Conservation (phyloP, 2,797 vertebrate genomes). For the Spheniscus humboldti region DNA sequence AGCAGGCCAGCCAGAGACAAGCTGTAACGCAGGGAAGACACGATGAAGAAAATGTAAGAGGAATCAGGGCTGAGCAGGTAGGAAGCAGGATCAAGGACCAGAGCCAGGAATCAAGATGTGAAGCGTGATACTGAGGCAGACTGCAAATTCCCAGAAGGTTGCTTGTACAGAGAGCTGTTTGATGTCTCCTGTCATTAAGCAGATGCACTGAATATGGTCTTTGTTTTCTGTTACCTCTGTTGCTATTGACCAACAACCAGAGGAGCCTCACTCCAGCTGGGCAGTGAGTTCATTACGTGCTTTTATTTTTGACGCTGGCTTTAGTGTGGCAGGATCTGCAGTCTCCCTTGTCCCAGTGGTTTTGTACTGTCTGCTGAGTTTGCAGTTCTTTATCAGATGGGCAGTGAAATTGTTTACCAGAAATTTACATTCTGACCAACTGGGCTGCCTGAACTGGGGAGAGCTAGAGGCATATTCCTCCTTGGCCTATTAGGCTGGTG, state of each 20-base stretch:
- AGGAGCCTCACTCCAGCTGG: neutral
- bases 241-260: neutral
- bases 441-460: neutral
- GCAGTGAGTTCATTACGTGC: neutral
- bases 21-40: neutral
- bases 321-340: neutral
- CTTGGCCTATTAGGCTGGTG: slow-evolving; percentile 27
- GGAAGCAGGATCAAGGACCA: neutral
- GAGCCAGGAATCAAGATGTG: neutral
- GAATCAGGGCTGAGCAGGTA: neutral
- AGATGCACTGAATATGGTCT: neutral
- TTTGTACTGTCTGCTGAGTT: neutral
- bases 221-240: neutral
- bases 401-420: slow-evolving; percentile 22
- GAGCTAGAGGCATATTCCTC: slow-evolving; percentile 8
- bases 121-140: neutral
- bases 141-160: neutral
- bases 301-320: neutral
- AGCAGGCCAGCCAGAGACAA: neutral
- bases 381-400: neutral
- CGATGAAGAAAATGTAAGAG: neutral
- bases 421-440: slow-evolving; percentile 38
- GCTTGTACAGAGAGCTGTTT: neutral
- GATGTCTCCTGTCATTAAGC: neutral
- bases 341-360: neutral